phyloP scores from a whole-genome alignment of 1,140 invertebrate genomes.

The Heterodera carotae region DNA sequence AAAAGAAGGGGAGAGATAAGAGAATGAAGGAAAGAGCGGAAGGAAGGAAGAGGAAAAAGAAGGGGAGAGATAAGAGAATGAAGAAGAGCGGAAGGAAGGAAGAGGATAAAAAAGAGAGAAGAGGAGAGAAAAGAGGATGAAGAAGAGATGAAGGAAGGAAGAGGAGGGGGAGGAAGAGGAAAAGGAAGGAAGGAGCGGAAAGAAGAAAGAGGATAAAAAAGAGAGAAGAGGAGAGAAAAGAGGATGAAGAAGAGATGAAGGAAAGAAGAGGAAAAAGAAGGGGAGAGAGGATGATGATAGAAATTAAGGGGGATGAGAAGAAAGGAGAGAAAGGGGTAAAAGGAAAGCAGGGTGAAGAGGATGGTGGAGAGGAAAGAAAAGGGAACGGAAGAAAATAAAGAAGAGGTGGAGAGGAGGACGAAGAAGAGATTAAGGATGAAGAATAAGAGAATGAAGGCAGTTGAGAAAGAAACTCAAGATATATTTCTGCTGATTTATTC shows the following conservation, averaged over 20 bases:
- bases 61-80: neutral
- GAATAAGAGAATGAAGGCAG: too few species aligned
- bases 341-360: neutral
- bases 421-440: too few species aligned
- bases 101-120: slow-evolving; percentile 55
- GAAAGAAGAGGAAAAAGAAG: neutral
- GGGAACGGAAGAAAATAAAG: too few species aligned
- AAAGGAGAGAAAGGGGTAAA: too few species aligned
- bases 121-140: slow-evolving; percentile 37
- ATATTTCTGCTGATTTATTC: too few species aligned
- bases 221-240: slow-evolving; percentile 37
- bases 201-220: neutral
- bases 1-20: neutral
- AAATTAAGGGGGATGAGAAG: slow-evolving; percentile 36
- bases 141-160: slow-evolving; percentile 54
- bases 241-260: slow-evolving; percentile 55
- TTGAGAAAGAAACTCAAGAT: too few species aligned
- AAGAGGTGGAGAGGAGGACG: too few species aligned
- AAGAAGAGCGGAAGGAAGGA: neutral
- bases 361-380: too few species aligned
- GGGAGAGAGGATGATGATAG: neutral
- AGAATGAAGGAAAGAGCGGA: neutral
- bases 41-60: neutral
- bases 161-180: neutral
- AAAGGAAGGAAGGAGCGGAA: neutral